Evolutionary conservation across 2,888 invertebrate species (phyloP).

Genomic region (Ophioninae sp.): DNA sequence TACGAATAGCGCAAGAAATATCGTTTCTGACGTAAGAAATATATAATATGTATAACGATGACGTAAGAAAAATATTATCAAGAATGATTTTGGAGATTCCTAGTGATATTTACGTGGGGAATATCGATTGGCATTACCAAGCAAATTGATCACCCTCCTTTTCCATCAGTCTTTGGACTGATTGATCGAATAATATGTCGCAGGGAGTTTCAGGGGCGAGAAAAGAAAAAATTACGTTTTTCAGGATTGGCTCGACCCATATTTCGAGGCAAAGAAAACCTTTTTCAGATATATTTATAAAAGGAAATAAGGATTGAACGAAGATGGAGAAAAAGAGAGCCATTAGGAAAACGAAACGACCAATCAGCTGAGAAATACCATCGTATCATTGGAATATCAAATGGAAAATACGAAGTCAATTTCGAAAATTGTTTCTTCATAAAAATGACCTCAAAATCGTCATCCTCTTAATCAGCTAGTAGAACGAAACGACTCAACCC

Average conservation of each 20-base stretch:
- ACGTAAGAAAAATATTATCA: neutral
- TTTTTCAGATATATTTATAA: conserved; percentile 29
- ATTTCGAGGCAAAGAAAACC: conserved; percentile 18
- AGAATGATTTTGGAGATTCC: neutral
- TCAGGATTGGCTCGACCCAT: conserved; percentile 31
- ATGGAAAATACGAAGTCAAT: conserved; percentile 1
- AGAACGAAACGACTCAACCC: no score
- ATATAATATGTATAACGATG: no score
- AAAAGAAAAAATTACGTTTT: conserved; percentile 16
- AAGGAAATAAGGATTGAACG: conserved; percentile 29
- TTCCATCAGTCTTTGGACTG: neutral
- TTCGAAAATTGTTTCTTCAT: no score
- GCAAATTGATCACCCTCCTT: conserved; percentile 38
- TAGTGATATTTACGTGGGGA: neutral
- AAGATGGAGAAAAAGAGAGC: conserved; percentile 11
- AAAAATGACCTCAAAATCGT: no score
- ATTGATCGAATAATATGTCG: no score
- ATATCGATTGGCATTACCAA: conserved; percentile 59
- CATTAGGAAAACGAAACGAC: conserved; percentile 59
- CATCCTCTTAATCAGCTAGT: no score
- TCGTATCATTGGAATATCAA: conserved; percentile 54
- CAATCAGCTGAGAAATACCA: conserved; percentile 43
- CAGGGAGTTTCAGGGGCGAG: conserved; percentile 7
- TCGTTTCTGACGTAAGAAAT: no score
- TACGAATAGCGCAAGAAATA: no score